Percentiles rank a stretch among this genome's conserved stretches.
phyloP scores from a whole-genome alignment of 2,888 invertebrate genomes.

The Lycophotia porphyrea region DNA sequence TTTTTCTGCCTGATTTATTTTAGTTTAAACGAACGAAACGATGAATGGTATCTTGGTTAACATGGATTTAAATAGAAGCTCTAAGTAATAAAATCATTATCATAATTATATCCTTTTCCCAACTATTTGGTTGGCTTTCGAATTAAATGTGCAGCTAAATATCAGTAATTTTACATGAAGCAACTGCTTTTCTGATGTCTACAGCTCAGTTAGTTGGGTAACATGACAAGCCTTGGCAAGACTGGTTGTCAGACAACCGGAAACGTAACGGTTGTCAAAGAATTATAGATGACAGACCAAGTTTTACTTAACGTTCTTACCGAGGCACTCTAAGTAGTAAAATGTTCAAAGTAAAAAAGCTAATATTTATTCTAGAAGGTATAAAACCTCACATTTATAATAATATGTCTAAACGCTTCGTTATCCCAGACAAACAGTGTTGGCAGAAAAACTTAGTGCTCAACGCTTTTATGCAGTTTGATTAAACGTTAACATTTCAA shows the following conservation, averaged over 20 bases:
- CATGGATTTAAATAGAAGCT: neutral
- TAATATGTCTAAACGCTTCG: conserved; percentile 64
- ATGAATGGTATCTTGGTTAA: neutral
- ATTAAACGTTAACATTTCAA: conserved; percentile 61
- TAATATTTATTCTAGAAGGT: neutral
- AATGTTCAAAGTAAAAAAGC: neutral
- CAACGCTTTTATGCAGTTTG: conserved; percentile 57
- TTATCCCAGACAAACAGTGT: conserved; percentile 69
- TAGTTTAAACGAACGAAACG: neutral
- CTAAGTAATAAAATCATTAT: neutral
- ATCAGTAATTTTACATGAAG: neutral
- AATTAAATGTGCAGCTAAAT: neutral
- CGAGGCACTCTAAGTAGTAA: neutral
- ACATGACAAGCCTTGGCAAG: neutral
- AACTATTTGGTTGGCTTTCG: neutral
- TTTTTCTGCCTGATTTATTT: neutral
- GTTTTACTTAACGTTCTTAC: neutral
- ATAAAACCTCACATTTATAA: conserved; percentile 17
- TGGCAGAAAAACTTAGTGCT: conserved; percentile 61
- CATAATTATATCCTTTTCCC: neutral
- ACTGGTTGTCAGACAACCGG: neutral
- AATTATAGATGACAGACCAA: neutral
- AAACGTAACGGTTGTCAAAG: neutral
- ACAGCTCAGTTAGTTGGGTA: neutral
- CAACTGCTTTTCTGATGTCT: neutral